Conservation (phyloP, 2,888 invertebrate genomes). For the Eumerus sabulonum region DNA sequence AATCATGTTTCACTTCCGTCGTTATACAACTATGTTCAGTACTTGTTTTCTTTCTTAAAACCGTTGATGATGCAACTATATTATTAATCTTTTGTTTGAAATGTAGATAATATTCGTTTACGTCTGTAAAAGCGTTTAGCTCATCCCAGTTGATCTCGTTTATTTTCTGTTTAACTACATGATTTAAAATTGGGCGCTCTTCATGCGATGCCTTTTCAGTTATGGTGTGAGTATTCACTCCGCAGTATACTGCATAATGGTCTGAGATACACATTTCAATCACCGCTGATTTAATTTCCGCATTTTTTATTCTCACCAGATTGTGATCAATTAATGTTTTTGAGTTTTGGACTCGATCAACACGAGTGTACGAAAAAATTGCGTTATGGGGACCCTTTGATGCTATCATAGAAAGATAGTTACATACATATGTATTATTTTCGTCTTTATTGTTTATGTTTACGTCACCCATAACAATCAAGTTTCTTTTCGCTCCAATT, state of each 20-base stretch:
- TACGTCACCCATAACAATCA: not conserved
- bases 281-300: not conserved
- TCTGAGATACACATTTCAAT: not conserved
- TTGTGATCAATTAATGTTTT: not conserved
- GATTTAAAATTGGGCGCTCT: not conserved
- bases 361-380: not conserved
- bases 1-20: not conserved
- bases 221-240: too few relatives aligned
- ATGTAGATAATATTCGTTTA: not conserved
- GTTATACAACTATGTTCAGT: constrained; percentile 1
- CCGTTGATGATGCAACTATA: not conserved
- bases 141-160: not conserved
- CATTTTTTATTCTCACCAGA: not conserved
- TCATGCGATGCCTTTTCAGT: too few relatives aligned
- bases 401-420: constrained; percentile 8
- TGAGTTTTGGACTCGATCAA: not conserved
- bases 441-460: constrained; percentile 1
- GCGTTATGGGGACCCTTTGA: not conserved
- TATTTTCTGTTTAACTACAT: not conserved
- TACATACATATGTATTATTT: not conserved
- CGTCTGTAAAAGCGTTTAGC: not conserved
- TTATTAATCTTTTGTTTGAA: constrained; percentile 8
- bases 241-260: not conserved
- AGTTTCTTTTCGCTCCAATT: not conserved
- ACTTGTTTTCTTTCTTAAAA: not conserved